A percentile compares a stretch with the other conserved stretches of the same genome.
Evolutionary conservation across 2,888 invertebrate species (phyloP).

Genomic region (Thymelicus lineola): DNA sequence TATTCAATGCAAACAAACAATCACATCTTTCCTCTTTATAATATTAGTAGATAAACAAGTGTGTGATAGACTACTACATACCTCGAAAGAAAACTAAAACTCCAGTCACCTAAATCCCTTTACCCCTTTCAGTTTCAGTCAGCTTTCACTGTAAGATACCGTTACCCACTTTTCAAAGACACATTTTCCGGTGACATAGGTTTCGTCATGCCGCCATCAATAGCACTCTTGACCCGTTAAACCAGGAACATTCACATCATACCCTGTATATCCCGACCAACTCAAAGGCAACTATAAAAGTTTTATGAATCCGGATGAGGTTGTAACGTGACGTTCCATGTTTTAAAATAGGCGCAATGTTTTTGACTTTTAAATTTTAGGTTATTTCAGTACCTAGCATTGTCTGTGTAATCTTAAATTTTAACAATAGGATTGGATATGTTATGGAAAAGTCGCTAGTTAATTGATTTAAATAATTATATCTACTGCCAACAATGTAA

Average conservation of each 20-base stretch:
- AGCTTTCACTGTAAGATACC: constrained; percentile 16
- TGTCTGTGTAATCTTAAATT: too few relatives aligned
- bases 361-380: constrained; percentile 7
- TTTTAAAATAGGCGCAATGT: constrained; percentile 44
- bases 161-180: constrained; percentile 3
- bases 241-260: constrained; percentile 68
- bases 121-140: constrained; percentile 9
- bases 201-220: constrained; percentile 62
- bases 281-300: constrained; percentile 70
- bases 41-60: too few relatives aligned
- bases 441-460: too few relatives aligned
- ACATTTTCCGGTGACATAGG: constrained; percentile 42
- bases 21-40: too few relatives aligned
- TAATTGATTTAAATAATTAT: too few relatives aligned
- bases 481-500: too few relatives aligned
- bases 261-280: constrained; percentile 61
- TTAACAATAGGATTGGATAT: too few relatives aligned
- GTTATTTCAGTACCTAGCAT: too few relatives aligned
- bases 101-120: constrained; percentile 23
- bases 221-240: constrained; percentile 72
- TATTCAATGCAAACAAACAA: too few relatives aligned
- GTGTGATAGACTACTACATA: too few relatives aligned
- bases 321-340: constrained; percentile 34
- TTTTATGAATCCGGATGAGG: constrained; percentile 62
- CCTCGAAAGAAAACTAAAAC: constrained; percentile 2